These are phyloP conservation scores for Neotoma lepida DNA, from an alignment of 2,113 vertebrate species.

Conservation along the genomic window DNA sequence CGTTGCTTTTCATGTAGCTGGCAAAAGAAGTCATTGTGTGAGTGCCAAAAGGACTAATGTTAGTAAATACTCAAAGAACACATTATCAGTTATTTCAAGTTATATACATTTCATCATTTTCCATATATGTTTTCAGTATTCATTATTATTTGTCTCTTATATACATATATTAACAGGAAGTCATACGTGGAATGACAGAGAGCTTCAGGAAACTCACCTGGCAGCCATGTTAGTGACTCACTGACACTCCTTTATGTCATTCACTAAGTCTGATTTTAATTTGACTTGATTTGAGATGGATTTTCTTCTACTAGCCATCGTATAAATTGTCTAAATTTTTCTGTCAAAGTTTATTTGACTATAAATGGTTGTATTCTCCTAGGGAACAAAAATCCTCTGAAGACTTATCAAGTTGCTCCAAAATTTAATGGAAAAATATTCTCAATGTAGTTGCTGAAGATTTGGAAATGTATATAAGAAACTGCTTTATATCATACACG, in stretches of 20 bases:
- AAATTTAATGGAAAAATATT: conserved; percentile 61
- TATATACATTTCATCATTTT: background rate
- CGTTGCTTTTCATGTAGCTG: background rate
- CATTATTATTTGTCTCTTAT: background rate
- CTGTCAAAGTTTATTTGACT: conserved; percentile 50
- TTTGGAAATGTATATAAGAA: too few relatives aligned
- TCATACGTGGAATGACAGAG: background rate
- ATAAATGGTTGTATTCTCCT: conserved; percentile 51
- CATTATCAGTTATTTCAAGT: background rate
- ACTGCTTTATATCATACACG: conserved; percentile 69
- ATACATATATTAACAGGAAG: background rate
- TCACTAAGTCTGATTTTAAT: conserved; percentile 55
- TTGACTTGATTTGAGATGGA: conserved; percentile 30
- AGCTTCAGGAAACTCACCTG: background rate
- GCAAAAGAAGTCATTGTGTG: background rate
- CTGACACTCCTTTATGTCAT: background rate
- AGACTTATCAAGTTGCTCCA: conserved; percentile 41
- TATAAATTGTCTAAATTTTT: conserved; percentile 56
- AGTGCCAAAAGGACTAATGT: background rate
- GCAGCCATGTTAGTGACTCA: background rate
- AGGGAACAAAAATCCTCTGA: conserved; percentile 19
- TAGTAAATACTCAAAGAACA: background rate
- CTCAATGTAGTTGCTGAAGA: conserved; percentile 29
- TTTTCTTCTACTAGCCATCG: conserved; percentile 34
- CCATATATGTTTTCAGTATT: background rate